These are phyloP conservation scores for Drosophila lutescens DNA, from an alignment of 2,888 invertebrate species.

Conservation along the genomic window DNA sequence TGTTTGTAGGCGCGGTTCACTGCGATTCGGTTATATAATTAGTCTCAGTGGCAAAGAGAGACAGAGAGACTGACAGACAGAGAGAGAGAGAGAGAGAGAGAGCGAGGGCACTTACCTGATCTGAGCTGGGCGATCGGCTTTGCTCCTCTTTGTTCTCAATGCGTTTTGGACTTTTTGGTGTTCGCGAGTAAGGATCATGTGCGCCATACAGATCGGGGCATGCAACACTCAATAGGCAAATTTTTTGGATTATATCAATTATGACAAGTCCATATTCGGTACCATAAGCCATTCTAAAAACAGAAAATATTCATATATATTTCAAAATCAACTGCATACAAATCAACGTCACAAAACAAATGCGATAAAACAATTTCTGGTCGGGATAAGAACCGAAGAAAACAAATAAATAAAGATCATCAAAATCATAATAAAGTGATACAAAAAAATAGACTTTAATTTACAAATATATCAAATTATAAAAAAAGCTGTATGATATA, in stretches of 20 bases:
- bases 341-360: constrained; percentile 62
- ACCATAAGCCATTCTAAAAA: constrained; percentile 96
- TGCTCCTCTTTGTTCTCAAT: constrained; percentile 86
- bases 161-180: constrained; percentile 90
- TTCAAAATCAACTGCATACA: constrained; percentile 46
- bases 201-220: constrained; percentile 96
- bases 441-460: neutral
- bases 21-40: constrained; percentile 12
- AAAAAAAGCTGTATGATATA: neutral
- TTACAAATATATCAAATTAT: neutral
- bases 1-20: constrained; percentile 17
- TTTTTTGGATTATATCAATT: constrained; percentile 96
- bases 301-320: constrained; percentile 59
- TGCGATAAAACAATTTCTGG: constrained; percentile 31
- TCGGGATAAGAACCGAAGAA: constrained; percentile 3
- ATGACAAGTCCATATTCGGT: constrained; percentile 98
- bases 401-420: neutral
- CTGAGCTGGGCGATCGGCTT: constrained; percentile 93
- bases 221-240: constrained; percentile 93
- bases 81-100: constrained; percentile 34
- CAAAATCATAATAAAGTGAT: neutral
- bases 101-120: constrained; percentile 89
- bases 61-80: constrained; percentile 21
- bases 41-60: constrained; percentile 34
- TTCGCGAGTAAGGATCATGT: constrained; percentile 93